Conservation (phyloP, 2,113 vertebrate genomes). For the Rhizomys pruinosus region DNA sequence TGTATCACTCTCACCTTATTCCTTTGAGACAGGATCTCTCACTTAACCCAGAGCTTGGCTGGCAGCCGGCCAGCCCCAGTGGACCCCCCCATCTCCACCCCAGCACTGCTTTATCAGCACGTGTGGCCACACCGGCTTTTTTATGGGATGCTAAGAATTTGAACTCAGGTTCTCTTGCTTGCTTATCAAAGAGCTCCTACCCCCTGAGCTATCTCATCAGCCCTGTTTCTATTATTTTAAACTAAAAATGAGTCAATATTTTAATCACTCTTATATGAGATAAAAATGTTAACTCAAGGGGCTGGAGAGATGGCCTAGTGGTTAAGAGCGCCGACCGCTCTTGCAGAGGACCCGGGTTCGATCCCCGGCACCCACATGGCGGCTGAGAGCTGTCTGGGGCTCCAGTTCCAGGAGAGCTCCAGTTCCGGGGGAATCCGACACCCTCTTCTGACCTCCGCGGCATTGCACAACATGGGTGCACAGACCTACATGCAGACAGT, state of each 20-base stretch:
- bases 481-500: too few species aligned
- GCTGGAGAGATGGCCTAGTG: too few species aligned
- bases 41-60: not conserved
- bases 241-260: not conserved
- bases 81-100: not conserved
- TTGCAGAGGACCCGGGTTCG: too few species aligned
- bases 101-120: not conserved
- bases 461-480: too few species aligned
- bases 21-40: not conserved
- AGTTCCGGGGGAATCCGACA: too few species aligned
- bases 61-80: not conserved
- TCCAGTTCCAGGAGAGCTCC: too few species aligned
- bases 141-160: not conserved
- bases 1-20: not conserved
- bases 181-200: not conserved
- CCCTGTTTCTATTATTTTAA: constrained; percentile 8
- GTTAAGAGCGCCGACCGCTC: too few species aligned
- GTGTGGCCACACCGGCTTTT: not conserved
- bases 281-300: not conserved
- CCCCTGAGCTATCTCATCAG: too few species aligned
- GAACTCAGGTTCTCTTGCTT: not conserved
- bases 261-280: not conserved
- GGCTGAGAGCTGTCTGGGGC: too few species aligned
- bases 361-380: too few species aligned
- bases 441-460: too few species aligned